A percentile compares a stretch with the other conserved stretches of the same genome.
phyloP scores from a whole-genome alignment of 2,113 vertebrate genomes.

The Herpetotheres cachinnans region DNA sequence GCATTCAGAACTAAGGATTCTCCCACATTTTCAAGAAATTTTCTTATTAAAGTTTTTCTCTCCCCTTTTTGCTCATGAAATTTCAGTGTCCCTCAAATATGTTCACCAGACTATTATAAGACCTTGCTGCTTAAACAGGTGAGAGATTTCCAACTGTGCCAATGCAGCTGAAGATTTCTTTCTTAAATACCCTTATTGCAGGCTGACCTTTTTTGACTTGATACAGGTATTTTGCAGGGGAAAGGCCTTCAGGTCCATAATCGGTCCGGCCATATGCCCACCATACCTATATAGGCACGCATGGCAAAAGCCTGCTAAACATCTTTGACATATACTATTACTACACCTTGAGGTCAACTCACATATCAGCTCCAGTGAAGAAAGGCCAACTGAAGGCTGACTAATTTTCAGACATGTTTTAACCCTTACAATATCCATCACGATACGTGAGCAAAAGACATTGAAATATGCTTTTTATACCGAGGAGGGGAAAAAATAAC shows the following conservation, averaged over 20 bases:
- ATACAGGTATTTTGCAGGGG: not conserved
- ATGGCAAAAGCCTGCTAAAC: constrained; percentile 6
- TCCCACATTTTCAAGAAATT: not conserved
- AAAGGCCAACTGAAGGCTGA: not conserved
- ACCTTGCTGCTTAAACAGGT: not conserved
- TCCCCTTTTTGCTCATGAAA: not conserved
- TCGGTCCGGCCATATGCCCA: not conserved
- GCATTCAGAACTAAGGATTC: not conserved
- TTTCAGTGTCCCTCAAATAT: not conserved
- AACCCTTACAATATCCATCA: not conserved
- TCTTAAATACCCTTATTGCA: not conserved
- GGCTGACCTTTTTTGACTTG: not conserved
- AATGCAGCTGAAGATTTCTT: not conserved
- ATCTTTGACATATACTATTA: constrained; percentile 29
- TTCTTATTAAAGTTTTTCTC: not conserved
- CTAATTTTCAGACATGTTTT: constrained; percentile 3
- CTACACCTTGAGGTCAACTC: constrained; percentile 13
- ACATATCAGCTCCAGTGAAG: not conserved
- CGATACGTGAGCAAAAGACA: not conserved
- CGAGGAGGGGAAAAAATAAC: not conserved
- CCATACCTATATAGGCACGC: not conserved
- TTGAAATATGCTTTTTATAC: not conserved
- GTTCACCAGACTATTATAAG: not conserved
- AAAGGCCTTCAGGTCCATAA: constrained; percentile 14
- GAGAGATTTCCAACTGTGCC: constrained; percentile 3